Evolutionary conservation across 2,113 vertebrate genomes (phyloP).

Genomic region (Nerophis lumbriciformis): DNA sequence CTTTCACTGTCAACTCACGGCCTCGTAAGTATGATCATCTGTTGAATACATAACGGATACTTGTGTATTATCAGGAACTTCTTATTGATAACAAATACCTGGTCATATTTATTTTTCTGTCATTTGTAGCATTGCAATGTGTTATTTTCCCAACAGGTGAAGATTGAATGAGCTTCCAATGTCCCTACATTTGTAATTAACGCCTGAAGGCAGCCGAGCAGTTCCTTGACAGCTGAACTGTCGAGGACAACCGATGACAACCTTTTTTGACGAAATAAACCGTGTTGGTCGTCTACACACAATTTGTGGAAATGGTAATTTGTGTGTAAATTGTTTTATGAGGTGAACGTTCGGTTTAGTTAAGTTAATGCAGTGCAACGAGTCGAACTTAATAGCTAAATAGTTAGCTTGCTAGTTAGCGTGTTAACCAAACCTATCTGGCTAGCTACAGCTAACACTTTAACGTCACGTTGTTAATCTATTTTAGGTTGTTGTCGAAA

Average conservation of each 20-base stretch:
- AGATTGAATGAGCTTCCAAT: not conserved
- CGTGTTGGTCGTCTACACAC: not conserved
- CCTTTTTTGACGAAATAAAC: not conserved
- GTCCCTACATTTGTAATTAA: not conserved
- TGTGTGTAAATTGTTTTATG: not conserved
- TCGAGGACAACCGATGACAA: not conserved
- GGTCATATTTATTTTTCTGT: not conserved
- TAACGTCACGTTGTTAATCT: too few species aligned
- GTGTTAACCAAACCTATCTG: not conserved
- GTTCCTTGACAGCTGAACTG: not conserved
- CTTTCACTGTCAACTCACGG: not conserved
- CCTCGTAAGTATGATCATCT: not conserved
- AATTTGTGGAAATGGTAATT: conserved; percentile 38
- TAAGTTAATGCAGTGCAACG: too few species aligned
- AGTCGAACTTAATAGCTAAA: not conserved
- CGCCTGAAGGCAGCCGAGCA: conserved; percentile 16
- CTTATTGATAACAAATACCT: not conserved
- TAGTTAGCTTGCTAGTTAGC: not conserved
- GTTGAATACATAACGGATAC: not conserved
- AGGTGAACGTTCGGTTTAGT: not conserved
- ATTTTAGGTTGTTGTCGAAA: too few species aligned
- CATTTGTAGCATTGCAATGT: not conserved
- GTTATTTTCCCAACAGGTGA: not conserved
- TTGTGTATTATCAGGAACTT: not conserved
- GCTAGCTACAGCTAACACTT: too few species aligned